Evolutionary conservation across 2,797 vertebrate genomes (phyloP).

Genomic region (Tarsius wallacei): DNA sequence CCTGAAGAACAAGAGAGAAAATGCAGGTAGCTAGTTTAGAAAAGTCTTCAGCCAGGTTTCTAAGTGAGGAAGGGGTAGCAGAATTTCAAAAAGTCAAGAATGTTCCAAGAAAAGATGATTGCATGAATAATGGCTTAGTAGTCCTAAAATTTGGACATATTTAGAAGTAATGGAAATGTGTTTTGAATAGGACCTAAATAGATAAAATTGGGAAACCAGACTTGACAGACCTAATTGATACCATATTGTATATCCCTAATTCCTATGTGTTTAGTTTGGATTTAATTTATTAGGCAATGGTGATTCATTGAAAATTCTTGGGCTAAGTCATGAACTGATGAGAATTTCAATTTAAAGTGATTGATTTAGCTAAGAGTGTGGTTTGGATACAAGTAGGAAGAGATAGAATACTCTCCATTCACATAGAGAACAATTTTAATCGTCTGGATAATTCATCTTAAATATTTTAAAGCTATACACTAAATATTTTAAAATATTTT

Average conservation of each 20-base stretch:
- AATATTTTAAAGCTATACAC: background rate
- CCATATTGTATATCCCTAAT: background rate
- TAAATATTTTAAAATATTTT: background rate
- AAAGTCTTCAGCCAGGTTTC: background rate
- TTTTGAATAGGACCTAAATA: background rate
- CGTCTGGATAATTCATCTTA: background rate
- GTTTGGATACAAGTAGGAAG: background rate
- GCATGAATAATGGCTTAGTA: background rate
- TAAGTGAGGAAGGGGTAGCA: background rate
- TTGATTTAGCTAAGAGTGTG: background rate
- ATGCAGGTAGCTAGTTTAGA: background rate
- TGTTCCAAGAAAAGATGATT: background rate
- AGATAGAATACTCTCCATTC: background rate
- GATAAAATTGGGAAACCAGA: background rate
- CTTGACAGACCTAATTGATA: background rate
- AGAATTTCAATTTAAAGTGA: slow-evolving; percentile 7
- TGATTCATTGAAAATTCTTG: background rate
- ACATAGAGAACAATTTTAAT: background rate
- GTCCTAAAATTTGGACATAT: background rate
- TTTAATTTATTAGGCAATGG: background rate
- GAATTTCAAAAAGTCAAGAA: background rate
- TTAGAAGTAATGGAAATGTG: background rate
- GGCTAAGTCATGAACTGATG: background rate
- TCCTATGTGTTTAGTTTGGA: background rate
- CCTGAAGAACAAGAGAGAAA: background rate